Percentiles rank a stretch among this genome's conserved stretches.
phyloP scores from a whole-genome alignment of 2,888 invertebrate species.

The Meteorus cinctellus region DNA sequence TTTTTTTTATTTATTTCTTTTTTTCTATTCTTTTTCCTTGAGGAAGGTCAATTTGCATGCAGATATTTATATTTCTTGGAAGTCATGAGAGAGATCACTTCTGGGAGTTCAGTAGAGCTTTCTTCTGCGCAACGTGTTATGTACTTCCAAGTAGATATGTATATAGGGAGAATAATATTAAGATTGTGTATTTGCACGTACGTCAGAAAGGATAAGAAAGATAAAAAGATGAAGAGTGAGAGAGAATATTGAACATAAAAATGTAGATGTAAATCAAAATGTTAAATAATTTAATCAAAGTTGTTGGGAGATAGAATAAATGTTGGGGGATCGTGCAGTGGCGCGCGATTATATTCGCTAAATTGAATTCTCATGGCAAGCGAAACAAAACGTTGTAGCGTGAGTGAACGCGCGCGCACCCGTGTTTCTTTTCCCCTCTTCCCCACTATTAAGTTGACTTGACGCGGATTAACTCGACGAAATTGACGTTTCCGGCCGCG shows the following conservation, averaged over 20 bases:
- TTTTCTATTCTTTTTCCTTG: not conserved
- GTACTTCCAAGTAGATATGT: not conserved
- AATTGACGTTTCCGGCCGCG: slow-evolving; percentile 69
- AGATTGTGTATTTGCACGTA: too few species aligned
- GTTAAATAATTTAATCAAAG: slow-evolving; percentile 38
- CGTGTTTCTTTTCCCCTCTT: not conserved
- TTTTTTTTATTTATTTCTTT: not conserved
- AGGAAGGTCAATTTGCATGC: slow-evolving; percentile 11
- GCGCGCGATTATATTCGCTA: slow-evolving; percentile 51
- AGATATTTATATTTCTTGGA: not conserved
- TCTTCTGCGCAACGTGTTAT: not conserved
- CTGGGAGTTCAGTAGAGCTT: not conserved
- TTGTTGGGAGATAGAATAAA: not conserved
- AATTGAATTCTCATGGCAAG: slow-evolving; percentile 55
- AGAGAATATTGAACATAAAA: not conserved
- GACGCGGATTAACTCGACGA: slow-evolving; percentile 62
- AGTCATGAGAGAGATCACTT: slow-evolving; percentile 1
- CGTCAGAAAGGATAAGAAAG: too few species aligned
- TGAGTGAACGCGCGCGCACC: not conserved
- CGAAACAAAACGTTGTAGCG: slow-evolving; percentile 1
- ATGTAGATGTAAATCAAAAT: slow-evolving; percentile 27
- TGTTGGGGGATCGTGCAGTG: not conserved
- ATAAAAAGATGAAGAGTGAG: too few species aligned
- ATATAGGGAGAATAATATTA: not conserved
- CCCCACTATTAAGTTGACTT: slow-evolving; percentile 28